Percentiles rank a stretch among this genome's conserved stretches.
Conservation (phyloP, 2,888 invertebrate species). For the Cataglyphis livida region DNA sequence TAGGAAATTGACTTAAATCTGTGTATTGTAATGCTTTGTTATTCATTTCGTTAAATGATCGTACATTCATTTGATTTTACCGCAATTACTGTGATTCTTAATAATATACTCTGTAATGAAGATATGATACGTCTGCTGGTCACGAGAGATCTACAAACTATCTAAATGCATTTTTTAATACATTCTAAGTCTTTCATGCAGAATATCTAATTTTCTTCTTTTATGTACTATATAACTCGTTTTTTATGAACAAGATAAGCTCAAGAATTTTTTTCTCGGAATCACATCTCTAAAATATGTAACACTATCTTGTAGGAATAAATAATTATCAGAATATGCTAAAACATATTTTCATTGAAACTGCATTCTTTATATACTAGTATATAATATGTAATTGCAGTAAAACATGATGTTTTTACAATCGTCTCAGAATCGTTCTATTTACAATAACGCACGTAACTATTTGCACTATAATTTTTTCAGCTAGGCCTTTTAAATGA, state of each 20-base stretch:
- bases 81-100: conserved; percentile 15
- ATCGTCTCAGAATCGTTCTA: conserved; percentile 2
- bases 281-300: not conserved
- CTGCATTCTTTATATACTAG: not conserved
- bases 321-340: not conserved
- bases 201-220: conserved; percentile 6
- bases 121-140: conserved; percentile 18
- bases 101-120: not conserved
- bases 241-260: not conserved
- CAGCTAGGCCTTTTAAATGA: conserved; percentile 3
- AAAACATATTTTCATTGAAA: not conserved
- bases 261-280: not conserved
- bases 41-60: not conserved
- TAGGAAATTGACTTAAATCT: not conserved
- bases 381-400: conserved; percentile 22
- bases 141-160: conserved; percentile 5
- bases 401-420: conserved; percentile 2
- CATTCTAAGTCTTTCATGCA: not conserved
- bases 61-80: not conserved
- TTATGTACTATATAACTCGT: not conserved
- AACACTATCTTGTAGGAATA: not conserved
- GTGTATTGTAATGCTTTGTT: not conserved
- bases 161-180: conserved; percentile 8
- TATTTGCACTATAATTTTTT: not conserved
- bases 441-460: conserved; percentile 34